phyloP scores from a whole-genome alignment of 2,797 vertebrate species.

The Oreortyx pictus region DNA sequence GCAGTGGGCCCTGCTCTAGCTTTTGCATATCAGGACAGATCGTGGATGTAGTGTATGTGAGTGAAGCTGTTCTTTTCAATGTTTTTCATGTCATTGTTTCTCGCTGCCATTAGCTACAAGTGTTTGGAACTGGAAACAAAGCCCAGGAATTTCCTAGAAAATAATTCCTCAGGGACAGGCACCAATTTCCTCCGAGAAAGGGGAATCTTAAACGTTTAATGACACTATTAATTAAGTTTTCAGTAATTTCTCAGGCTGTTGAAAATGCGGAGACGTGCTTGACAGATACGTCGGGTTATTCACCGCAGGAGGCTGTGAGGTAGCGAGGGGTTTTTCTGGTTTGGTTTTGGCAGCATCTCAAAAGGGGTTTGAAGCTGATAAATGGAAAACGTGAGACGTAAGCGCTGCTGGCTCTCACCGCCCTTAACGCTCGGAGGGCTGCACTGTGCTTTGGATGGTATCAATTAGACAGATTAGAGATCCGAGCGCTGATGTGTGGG shows the following conservation, averaged over 20 bases:
- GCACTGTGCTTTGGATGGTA: not conserved
- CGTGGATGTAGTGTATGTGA: not conserved
- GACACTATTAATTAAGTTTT: not conserved
- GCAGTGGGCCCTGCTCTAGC: not conserved
- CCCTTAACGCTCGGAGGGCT: not conserved
- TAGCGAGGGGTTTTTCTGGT: not conserved
- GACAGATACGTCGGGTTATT: slow-evolving; percentile 4
- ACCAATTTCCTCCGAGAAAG: not conserved
- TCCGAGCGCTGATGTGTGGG: fast-evolving
- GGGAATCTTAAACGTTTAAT: not conserved
- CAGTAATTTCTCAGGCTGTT: not conserved
- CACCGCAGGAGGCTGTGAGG: not conserved
- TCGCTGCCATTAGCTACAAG: not conserved
- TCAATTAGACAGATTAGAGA: not conserved
- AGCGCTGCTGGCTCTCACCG: not conserved
- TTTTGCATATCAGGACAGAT: not conserved
- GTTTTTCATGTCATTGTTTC: not conserved
- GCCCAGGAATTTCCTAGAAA: not conserved
- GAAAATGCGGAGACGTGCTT: not conserved
- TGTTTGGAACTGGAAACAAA: not conserved
- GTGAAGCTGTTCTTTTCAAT: not conserved
- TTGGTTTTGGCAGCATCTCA: slow-evolving; percentile 45
- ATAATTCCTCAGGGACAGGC: not conserved
- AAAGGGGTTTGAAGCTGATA: not conserved
- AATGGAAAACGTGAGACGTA: not conserved